Conservation (phyloP, 2,113 vertebrate genomes). For the Probosciger aterrimus region DNA sequence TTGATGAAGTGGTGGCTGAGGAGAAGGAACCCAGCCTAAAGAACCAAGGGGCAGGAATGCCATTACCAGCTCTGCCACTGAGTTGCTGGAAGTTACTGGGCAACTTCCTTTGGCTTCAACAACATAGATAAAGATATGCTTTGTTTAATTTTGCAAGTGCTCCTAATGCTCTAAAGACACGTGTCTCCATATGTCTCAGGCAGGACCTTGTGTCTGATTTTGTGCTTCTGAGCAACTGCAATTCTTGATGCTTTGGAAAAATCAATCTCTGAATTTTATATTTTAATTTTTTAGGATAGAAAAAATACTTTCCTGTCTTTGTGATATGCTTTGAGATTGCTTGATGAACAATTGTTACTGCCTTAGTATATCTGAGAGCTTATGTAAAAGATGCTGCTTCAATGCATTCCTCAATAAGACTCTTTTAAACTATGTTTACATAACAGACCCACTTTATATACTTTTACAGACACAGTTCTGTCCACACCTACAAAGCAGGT, state of each 20-base stretch:
- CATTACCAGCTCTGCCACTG: neutral
- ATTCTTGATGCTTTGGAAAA: neutral
- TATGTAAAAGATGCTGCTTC: neutral
- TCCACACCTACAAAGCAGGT: neutral
- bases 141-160: neutral
- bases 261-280: neutral
- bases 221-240: neutral
- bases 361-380: neutral
- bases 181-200: neutral
- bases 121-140: rapidly evolving
- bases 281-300: neutral
- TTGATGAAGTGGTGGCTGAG: neutral
- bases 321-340: neutral
- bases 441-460: neutral
- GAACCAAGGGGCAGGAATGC: neutral
- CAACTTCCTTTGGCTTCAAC: neutral
- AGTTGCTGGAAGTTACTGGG: neutral
- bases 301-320: neutral
- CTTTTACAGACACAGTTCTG: neutral
- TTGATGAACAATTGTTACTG: neutral
- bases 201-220: neutral
- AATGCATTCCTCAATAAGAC: neutral
- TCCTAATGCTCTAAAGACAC: neutral
- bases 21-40: neutral
- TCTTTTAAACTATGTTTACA: neutral